Evolutionary conservation across 2,797 vertebrate species (phyloP).

Genomic region (Pseudomugil gertrudae): DNA sequence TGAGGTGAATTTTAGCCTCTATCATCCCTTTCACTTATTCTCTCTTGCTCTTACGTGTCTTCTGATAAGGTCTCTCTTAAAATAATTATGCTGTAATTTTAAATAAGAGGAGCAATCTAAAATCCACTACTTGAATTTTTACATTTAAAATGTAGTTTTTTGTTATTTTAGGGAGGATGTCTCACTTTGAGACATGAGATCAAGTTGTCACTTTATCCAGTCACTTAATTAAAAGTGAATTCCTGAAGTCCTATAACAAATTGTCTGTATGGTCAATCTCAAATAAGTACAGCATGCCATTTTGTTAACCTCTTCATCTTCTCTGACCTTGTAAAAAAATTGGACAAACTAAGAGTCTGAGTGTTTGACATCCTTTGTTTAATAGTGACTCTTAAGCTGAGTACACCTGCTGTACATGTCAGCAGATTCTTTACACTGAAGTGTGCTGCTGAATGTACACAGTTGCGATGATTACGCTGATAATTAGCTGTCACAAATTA

Average conservation of each 20-base stretch:
- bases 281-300: slow-evolving; percentile 19
- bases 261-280: slow-evolving; percentile 39
- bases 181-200: slow-evolving; percentile 13
- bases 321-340: slow-evolving; percentile 29
- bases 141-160: background rate
- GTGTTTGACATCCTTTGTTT: slow-evolving; percentile 46
- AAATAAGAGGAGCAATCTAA: slow-evolving; percentile 15
- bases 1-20: slow-evolving; percentile 69
- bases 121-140: slow-evolving; percentile 27
- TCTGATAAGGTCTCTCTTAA: background rate
- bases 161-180: slow-evolving; percentile 12
- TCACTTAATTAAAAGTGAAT: slow-evolving; percentile 34
- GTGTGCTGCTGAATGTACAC: slow-evolving; percentile 22
- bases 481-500: slow-evolving; percentile 42
- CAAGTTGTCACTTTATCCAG: slow-evolving; percentile 34
- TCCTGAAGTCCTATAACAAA: slow-evolving; percentile 10
- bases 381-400: slow-evolving; percentile 22
- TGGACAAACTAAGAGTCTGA: slow-evolving; percentile 35
- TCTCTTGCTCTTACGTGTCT: slow-evolving; percentile 8
- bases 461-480: slow-evolving; percentile 32
- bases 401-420: slow-evolving; percentile 48
- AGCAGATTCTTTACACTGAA: slow-evolving; percentile 23
- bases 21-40: slow-evolving; percentile 40
- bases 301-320: slow-evolving; percentile 30
- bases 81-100: slow-evolving; percentile 24